phyloP scores from a whole-genome alignment of 1,140 invertebrate species.

The Achroia grisella region DNA sequence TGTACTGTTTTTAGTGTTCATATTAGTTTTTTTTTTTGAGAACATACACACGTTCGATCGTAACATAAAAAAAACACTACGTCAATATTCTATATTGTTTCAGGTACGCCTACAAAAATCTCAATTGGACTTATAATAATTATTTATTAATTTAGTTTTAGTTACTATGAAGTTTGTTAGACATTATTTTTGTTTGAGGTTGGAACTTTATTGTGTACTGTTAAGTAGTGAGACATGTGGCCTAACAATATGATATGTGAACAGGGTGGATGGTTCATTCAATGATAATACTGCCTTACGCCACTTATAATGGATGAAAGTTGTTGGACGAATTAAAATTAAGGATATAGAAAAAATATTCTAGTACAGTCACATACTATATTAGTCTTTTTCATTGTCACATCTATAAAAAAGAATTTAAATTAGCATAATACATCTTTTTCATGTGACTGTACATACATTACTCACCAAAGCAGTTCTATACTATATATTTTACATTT shows the following conservation, averaged over 20 bases:
- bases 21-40: no score
- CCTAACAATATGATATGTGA: constrained; percentile 37
- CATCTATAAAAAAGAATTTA: no score
- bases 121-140: constrained; percentile 47
- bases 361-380: no score
- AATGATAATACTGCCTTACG: constrained; percentile 24
- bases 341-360: no score
- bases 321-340: not conserved
- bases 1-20: no score
- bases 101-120: constrained; percentile 45
- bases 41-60: no score
- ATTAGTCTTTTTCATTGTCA: no score
- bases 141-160: constrained; percentile 58
- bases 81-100: constrained; percentile 16
- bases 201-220: constrained; percentile 26
- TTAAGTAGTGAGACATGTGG: constrained; percentile 46
- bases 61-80: no score
- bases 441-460: no score
- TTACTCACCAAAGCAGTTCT: no score
- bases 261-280: constrained; percentile 11
- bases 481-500: no score
- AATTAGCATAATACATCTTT: no score
- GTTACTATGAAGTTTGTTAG: constrained; percentile 46
- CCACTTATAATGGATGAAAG: constrained; percentile 12
- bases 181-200: constrained; percentile 32